These are phyloP conservation scores for Patella caerulea DNA, from an alignment of 2,888 invertebrate genomes.

Conservation along the genomic window DNA sequence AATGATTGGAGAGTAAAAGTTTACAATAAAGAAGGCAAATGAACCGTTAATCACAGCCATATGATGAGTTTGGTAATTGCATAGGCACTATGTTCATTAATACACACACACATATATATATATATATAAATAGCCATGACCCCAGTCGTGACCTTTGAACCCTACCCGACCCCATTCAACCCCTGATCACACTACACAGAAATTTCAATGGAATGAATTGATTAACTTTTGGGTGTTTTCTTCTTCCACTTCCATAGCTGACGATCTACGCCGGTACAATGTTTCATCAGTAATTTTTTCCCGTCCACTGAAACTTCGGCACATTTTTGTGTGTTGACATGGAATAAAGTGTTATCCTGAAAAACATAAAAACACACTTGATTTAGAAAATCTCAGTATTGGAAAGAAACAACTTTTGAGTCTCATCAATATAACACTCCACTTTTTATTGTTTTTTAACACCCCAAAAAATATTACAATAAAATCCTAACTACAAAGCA, in stretches of 20 bases:
- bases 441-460: too few relatives aligned
- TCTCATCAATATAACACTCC: too few relatives aligned
- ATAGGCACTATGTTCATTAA: neutral
- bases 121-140: neutral
- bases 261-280: constrained; percentile 62
- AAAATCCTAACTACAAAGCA: too few relatives aligned
- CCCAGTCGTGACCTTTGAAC: neutral
- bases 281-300: constrained; percentile 64
- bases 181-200: neutral
- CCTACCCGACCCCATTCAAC: neutral
- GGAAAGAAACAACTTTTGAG: too few relatives aligned
- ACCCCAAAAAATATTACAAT: too few relatives aligned
- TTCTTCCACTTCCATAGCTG: constrained; percentile 70
- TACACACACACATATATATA: too few relatives aligned
- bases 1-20: too few relatives aligned
- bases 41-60: constrained; percentile 1
- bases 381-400: neutral
- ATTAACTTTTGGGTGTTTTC: constrained; percentile 42
- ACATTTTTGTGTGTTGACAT: constrained; percentile 67
- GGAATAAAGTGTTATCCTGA: constrained; percentile 65
- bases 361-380: constrained; percentile 18
- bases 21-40: neutral
- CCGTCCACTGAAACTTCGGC: constrained; percentile 67
- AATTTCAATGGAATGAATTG: neutral
- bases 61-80: neutral